Conservation (phyloP, 1,140 invertebrate genomes). For the Carcinoscorpius rotundicauda region DNA sequence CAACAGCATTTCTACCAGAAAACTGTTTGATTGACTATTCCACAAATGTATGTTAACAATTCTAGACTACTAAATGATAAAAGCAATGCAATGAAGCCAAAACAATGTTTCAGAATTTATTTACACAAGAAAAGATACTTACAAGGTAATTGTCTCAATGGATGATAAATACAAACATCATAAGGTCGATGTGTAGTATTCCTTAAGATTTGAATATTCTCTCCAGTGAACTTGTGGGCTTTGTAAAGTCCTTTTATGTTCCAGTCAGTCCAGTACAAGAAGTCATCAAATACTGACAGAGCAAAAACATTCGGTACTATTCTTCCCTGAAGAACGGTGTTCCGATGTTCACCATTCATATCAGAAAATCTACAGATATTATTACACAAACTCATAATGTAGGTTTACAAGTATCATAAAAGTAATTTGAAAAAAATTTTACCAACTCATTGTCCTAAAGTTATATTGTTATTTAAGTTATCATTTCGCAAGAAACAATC, state of each 20-base stretch:
- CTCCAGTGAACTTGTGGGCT: slow-evolving; percentile 39
- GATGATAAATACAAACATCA: slow-evolving; percentile 82
- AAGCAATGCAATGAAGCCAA: background rate
- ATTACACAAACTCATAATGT: background rate
- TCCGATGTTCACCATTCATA: slow-evolving; percentile 71
- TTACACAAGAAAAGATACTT: slow-evolving; percentile 9
- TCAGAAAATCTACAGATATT: slow-evolving; percentile 45
- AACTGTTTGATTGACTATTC: too few species aligned
- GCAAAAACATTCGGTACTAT: slow-evolving; percentile 88
- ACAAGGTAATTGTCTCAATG: slow-evolving; percentile 61
- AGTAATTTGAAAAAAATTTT: too few species aligned
- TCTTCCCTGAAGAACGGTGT: slow-evolving; percentile 62
- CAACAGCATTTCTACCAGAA: too few species aligned
- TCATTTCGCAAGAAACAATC: too few species aligned
- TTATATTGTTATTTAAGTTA: too few species aligned
- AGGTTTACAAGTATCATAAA: too few species aligned
- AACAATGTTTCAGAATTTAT: background rate
- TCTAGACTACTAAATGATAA: too few species aligned
- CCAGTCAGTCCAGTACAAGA: slow-evolving; percentile 97
- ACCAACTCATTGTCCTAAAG: too few species aligned
- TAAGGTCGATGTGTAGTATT: slow-evolving; percentile 92
- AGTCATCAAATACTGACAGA: slow-evolving; percentile 83
- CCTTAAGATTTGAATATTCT: slow-evolving; percentile 42
- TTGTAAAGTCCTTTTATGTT: slow-evolving; percentile 69
- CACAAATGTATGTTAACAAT: too few species aligned